These are phyloP conservation scores for Carcharodon carcharias DNA, from an alignment of 2,797 vertebrate genomes.

Conservation along the genomic window DNA sequence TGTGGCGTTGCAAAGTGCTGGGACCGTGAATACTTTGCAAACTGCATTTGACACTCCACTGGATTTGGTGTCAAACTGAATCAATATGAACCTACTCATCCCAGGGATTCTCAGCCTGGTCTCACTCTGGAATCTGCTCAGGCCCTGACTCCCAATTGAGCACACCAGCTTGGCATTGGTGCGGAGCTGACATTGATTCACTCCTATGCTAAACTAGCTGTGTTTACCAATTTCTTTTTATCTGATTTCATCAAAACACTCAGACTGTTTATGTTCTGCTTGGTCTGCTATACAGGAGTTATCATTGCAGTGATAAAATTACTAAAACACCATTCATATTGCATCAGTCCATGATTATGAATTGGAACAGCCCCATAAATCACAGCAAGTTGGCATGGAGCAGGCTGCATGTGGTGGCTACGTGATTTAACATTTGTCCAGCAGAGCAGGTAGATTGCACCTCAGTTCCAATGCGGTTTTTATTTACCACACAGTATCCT, in stretches of 20 bases:
- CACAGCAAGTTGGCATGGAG: not conserved
- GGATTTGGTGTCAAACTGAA: not conserved
- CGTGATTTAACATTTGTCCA: conserved; percentile 19
- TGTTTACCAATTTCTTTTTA: not conserved
- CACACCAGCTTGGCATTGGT: not conserved
- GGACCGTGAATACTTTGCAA: not conserved
- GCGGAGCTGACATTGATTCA: not conserved
- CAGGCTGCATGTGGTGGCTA: not conserved
- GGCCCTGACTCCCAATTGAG: not conserved
- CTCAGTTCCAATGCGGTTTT: not conserved
- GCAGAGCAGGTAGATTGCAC: not conserved
- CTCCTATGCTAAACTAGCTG: not conserved
- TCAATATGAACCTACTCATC: rapidly evolving
- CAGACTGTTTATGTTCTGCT: not conserved
- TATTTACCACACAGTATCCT: not conserved
- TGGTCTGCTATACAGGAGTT: not conserved
- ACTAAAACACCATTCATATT: not conserved
- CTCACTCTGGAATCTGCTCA: not conserved
- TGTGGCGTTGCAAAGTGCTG: too few species aligned
- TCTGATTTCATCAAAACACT: not conserved
- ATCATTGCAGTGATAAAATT: not conserved
- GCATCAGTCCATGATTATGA: not conserved
- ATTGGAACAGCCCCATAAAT: conserved; percentile 28
- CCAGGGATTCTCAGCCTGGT: not conserved
- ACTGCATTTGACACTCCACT: not conserved